Percentiles rank a stretch among this genome's conserved stretches.
Evolutionary conservation across 1,140 invertebrate species (phyloP).

Genomic region (Papilio machaon): DNA sequence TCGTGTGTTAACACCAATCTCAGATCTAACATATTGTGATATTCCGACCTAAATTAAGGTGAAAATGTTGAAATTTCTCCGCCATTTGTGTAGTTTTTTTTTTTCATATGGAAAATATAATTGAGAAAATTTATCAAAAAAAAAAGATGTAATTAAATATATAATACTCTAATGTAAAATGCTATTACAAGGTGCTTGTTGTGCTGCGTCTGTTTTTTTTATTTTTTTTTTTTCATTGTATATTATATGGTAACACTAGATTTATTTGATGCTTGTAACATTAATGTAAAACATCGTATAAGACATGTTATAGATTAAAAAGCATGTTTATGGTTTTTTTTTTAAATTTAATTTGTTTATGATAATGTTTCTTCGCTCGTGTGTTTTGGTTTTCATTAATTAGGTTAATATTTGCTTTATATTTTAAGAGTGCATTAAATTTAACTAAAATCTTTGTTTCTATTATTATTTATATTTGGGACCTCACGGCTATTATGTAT

Average conservation of each 20-base stretch:
- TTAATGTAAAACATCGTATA: slow-evolving; percentile 35
- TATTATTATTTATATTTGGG: not conserved
- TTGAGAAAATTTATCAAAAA: slow-evolving; percentile 70
- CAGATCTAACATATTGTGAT: slow-evolving; percentile 56
- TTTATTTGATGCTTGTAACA: slow-evolving; percentile 61
- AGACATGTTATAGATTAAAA: slow-evolving; percentile 19
- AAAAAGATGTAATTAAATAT: slow-evolving; percentile 59
- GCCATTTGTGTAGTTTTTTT: slow-evolving; percentile 65
- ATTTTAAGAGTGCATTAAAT: not conserved
- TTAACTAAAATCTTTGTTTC: not conserved
- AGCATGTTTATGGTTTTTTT: slow-evolving; percentile 1
- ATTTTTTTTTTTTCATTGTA: slow-evolving; percentile 60
- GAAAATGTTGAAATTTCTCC: slow-evolving; percentile 67
- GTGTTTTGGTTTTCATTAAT: not conserved
- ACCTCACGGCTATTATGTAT: not conserved
- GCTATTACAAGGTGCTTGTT: slow-evolving; percentile 64
- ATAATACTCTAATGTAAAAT: slow-evolving; percentile 52
- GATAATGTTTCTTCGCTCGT: not conserved
- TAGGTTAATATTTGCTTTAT: slow-evolving; percentile 28
- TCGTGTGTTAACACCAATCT: slow-evolving; percentile 38
- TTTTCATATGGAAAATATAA: slow-evolving; percentile 68
- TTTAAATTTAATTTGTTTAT: not conserved
- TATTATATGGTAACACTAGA: slow-evolving; percentile 65
- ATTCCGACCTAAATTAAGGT: slow-evolving; percentile 71
- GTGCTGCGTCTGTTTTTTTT: slow-evolving; percentile 52